Percentiles rank a stretch among this genome's conserved stretches.
These are phyloP conservation scores for Tachina lurida DNA, from an alignment of 2,888 invertebrate genomes.

Conservation along the genomic window DNA sequence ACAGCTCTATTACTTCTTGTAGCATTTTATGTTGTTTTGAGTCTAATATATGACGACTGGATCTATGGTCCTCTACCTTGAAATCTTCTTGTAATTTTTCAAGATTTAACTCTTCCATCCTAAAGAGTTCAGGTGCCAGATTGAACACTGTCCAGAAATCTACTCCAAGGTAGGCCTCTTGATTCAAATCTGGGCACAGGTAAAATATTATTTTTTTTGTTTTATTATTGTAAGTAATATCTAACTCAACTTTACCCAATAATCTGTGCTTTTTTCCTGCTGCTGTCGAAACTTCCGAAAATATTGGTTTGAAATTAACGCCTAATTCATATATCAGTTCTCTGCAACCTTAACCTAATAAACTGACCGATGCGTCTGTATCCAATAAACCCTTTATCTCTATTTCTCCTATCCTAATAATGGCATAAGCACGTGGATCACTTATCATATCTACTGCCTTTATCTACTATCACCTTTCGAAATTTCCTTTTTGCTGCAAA, in stretches of 20 bases:
- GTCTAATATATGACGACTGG: neutral
- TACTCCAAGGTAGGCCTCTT: constrained; percentile 17
- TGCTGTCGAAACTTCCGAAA: constrained; percentile 15
- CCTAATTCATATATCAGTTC: constrained; percentile 26
- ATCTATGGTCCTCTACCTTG: neutral
- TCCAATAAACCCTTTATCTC: constrained; percentile 22
- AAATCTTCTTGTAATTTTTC: constrained; percentile 12
- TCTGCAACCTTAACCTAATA: constrained; percentile 30
- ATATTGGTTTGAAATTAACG: neutral
- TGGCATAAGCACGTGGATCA: constrained; percentile 3
- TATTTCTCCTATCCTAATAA: neutral
- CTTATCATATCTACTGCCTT: neutral
- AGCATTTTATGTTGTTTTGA: neutral
- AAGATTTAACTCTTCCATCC: neutral
- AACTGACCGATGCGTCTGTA: constrained; percentile 2
- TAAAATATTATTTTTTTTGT: neutral
- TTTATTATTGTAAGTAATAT: neutral
- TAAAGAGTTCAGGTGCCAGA: constrained; percentile 13
- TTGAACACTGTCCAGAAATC: constrained; percentile 22
- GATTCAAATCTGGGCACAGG: constrained; percentile 27
- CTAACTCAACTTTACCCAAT: neutral
- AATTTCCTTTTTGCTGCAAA: neutral
- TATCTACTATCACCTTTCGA: neutral
- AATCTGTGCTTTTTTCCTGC: constrained; percentile 1
- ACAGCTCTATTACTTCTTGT: neutral